phyloP scores from a whole-genome alignment of 2,113 vertebrate genomes.

The Centropus bengalensis region DNA sequence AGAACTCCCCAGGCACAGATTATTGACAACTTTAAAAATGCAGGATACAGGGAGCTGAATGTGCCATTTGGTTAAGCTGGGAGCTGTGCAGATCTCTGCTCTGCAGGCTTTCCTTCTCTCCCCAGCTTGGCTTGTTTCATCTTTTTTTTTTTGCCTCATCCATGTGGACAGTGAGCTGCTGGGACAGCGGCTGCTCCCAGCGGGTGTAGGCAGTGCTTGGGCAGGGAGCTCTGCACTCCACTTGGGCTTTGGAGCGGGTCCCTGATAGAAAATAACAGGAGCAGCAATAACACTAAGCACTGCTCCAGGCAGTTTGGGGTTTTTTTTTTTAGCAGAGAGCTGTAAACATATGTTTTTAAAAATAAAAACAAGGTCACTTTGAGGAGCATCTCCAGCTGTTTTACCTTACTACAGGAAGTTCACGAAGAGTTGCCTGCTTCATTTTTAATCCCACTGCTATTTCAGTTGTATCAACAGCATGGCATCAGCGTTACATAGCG shows the following conservation, averaged over 20 bases:
- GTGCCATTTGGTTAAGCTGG: not conserved
- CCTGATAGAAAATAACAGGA: not conserved
- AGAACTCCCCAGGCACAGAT: not conserved
- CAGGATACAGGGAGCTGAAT: not conserved
- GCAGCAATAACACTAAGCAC: not conserved
- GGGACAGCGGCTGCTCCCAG: not conserved
- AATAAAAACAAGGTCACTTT: not conserved
- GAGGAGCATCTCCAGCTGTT: not conserved
- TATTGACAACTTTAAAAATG: not conserved
- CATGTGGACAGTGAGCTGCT: not conserved
- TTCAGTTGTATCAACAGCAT: constrained; percentile 29
- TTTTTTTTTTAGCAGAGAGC: not conserved
- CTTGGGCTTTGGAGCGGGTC: fast-evolving
- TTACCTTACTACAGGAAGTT: not conserved
- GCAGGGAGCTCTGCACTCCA: not conserved
- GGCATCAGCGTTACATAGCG: not conserved
- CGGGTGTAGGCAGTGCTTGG: not conserved
- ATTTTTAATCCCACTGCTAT: constrained; percentile 33
- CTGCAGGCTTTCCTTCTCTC: not conserved
- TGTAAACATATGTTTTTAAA: not conserved
- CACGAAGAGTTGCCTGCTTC: not conserved
- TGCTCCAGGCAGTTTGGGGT: not conserved
- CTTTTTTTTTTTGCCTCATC: not conserved
- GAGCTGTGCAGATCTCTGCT: not conserved
- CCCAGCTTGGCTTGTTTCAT: fast-evolving